Percentiles rank a stretch among this genome's conserved stretches.
Conservation (phyloP, 2,113 vertebrate genomes). For the Pachycephala philippinensis region DNA sequence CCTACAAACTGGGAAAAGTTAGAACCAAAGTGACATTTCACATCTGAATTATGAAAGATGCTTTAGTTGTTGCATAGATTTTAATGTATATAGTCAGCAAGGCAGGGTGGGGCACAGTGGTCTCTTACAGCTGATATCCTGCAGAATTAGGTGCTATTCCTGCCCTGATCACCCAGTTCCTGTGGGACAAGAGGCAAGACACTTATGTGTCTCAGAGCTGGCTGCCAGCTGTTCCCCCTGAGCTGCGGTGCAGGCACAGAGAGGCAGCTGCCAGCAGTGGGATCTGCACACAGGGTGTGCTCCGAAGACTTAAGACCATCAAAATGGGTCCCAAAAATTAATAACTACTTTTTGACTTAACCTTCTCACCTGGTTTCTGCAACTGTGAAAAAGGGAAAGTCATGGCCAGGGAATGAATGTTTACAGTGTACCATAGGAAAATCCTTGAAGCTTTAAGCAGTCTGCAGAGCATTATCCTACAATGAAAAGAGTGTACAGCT, state of each 20-base stretch:
- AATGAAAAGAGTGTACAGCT: not conserved
- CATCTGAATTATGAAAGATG: not conserved
- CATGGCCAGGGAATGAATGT: not conserved
- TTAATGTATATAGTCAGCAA: not conserved
- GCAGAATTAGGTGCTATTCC: not conserved
- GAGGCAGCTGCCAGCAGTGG: not conserved
- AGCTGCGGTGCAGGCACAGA: rapidly evolving
- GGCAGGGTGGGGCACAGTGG: too few species aligned
- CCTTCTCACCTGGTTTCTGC: not conserved
- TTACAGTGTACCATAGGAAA: not conserved
- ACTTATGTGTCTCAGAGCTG: not conserved
- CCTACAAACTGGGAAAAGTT: not conserved
- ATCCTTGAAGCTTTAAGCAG: not conserved
- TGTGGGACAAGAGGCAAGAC: not conserved
- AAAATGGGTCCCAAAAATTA: not conserved
- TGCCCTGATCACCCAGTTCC: not conserved
- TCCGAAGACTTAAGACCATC: not conserved
- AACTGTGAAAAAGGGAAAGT: not conserved
- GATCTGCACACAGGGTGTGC: not conserved
- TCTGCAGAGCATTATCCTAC: not conserved
- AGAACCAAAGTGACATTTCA: not conserved
- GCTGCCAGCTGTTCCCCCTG: not conserved
- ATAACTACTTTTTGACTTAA: not conserved
- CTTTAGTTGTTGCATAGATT: not conserved
- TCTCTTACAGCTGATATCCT: not conserved